Base-by-base conservation (phyloP, 2,888 invertebrate species). In the Heliconius ethilla region DNA sequence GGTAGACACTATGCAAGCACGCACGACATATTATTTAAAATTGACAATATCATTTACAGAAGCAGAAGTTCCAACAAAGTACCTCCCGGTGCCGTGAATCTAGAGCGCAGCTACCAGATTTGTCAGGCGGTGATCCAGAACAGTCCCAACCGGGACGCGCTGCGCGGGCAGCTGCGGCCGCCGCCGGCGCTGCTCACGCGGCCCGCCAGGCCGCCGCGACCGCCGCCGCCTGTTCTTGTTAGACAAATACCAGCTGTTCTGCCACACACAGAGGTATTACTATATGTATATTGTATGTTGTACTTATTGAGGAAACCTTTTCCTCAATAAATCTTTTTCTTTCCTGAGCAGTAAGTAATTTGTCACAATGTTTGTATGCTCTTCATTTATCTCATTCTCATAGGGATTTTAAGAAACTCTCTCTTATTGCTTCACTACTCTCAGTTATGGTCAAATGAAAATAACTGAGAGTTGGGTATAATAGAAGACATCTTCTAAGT, bases 91-190 rank as follows among this genome's bases (percentile, higher is more conserved):
- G 97, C 97, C 7, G 98, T 99, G 59, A 99, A 99, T 92, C 93
- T 99, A 76, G 98, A 99, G 89, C 96, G 99, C 78, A 99, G 99
- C 88, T 98, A 98, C 91, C 98, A 99, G 93, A 99, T 99, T 85
- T 98, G 98, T 86, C 97, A 97, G 90, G 97, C 97, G 67, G 97
- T 97, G n/a, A 98, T 99, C 82, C 98, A 98, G 92, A 98, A 98
- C 90, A 98, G 98, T 87, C 98, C 98, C 0, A 98, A 98, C 92
- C 95, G 98, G 27, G 98, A 98, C 88, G 98, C 98, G 85, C 91
- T 98, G 72, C 96, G 97, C 78, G 97, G 97, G 10, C 98, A 98
- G 88, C 91, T 98, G 84, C 97, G 98, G 82, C 98, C 98, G 67
- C 98, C 98, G 22, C 97, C 98, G 4, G 97, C 97, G 79, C 94